Base-by-base conservation (phyloP, 37 sponge, comb jelly and placozoan genomes). In the Agelas oroides region DNA sequence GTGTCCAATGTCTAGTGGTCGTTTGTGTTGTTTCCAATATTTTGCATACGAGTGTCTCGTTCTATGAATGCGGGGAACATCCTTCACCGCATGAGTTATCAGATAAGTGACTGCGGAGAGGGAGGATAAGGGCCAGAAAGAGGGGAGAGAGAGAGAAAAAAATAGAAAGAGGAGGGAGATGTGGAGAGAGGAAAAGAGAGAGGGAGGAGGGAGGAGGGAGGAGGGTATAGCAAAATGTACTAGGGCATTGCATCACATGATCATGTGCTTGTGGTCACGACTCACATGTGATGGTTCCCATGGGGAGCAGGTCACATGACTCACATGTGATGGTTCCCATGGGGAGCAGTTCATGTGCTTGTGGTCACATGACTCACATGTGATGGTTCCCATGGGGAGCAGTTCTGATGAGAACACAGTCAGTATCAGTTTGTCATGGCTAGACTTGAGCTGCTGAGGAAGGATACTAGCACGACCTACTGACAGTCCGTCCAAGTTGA, bases 1-100 rank as follows among this genome's bases (percentile, higher is more conserved):
- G 57, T 84, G 85, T 15, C 85, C 85, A 28, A 84, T 75, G 76
- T 84, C 56, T n/a, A 84, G 76, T 1, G 67, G 18, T 27, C 67
- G 64, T 58, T 75, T 66, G 55, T 75, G 58, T 63, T 40, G 5
- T 24, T 76, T 76, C 76, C 67, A 75, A 40, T 54, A 65, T 57
- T 40, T 65, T 35, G 60, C 25, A 38, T 33, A 65, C 2, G 64
- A 64, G 67, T 64, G 28, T 20, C 39, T 59, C 36, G 69, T 38
- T 11, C 46, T 14, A 68, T 84, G 65, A 23, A 61, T 37, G 59
- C 33, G 34, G 23, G 41, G 75, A 41, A 0, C 39, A n/a, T 66
- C 57, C 16, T 54, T 5, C 15, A 76, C 75, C 17, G 85, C 76
- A 58, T 84, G 54, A 20, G 66, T 28, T 21, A 75, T 20, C 23